Evolutionary conservation across 2,113 vertebrate genomes (phyloP).

Genomic region (western clawed frog (Xenopus tropicalis)): DNA sequence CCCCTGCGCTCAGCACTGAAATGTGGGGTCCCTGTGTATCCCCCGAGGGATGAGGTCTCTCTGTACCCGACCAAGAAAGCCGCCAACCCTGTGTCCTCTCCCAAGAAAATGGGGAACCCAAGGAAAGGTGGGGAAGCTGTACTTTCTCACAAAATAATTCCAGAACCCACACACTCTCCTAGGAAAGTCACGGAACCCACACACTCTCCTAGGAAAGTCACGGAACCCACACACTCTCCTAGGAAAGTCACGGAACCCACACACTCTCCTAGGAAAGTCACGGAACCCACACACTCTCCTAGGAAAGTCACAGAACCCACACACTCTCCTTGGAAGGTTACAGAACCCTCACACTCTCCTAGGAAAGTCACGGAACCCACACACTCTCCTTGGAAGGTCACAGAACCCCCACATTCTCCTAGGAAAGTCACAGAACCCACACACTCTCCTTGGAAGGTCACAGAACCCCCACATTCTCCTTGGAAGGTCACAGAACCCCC

Average conservation of each 20-base stretch:
- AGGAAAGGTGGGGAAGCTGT: not conserved
- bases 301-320: not conserved
- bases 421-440: no score
- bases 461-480: no score
- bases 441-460: no score
- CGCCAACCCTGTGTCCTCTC: not conserved
- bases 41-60: not conserved
- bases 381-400: no score
- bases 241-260: not conserved
- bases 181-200: not conserved
- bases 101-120: not conserved
- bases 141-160: not conserved
- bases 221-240: not conserved
- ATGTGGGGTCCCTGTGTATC: not conserved
- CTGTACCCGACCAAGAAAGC: not conserved
- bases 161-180: not conserved
- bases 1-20: not conserved
- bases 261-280: not conserved
- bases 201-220: not conserved
- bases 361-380: no score
- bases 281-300: not conserved
- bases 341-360: not conserved
- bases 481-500: no score
- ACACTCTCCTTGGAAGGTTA: not conserved
- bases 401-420: no score